Base-by-base conservation (phyloP, 2,113 vertebrate species). In the Lamprotornis superbus region DNA sequence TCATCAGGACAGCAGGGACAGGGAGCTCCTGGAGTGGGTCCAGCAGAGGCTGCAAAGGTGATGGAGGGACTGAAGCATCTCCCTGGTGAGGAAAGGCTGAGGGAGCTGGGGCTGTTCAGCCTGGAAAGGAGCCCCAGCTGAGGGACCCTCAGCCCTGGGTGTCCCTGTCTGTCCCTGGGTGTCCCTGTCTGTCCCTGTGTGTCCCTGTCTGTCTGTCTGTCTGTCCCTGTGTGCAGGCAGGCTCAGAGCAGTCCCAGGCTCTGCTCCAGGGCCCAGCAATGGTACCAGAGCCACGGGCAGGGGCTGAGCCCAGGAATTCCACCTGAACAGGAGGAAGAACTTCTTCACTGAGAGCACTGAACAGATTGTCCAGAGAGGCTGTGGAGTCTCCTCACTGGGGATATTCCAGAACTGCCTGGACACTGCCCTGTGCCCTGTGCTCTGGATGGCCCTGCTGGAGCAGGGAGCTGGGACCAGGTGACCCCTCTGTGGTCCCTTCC, bases 21-120 rank as follows among this genome's bases (percentile, higher is more conserved):
- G 0, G 33, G 50, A 47, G 27, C 22, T 47, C n/a, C 63, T 57
- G 52, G 28, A 33, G 21, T 0, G 2, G 20, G 39, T 4, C 35
- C 46, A 40, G 57, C 0, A 1, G 59, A 42, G 39, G 37, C 20
- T 24, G 12, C 16, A 31, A 3, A 39, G 22, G 1, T 37, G 78
- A 9, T 10, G 22, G 55, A 7, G 50, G 39, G 6, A 3, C 7
- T 67, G 49, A 4, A 55, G 50, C 49, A 44, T 40, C 39, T 30
- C 33, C 2, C 1, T 33, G 37, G 4, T 12, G n/a, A 14, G 49
- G 31, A 53, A 28, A 44, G 11, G 60, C 24, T 79, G 60, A 64
- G 60, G 37, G 60, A 64, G 47, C 75, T 50, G 59, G 59, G 59
- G 59, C 75, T 78, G 59, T 1, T 28, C 75, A 78, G 59, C 35